Evolutionary conservation across 2,113 vertebrate species (phyloP).

Genomic region (Bos indicus): DNA sequence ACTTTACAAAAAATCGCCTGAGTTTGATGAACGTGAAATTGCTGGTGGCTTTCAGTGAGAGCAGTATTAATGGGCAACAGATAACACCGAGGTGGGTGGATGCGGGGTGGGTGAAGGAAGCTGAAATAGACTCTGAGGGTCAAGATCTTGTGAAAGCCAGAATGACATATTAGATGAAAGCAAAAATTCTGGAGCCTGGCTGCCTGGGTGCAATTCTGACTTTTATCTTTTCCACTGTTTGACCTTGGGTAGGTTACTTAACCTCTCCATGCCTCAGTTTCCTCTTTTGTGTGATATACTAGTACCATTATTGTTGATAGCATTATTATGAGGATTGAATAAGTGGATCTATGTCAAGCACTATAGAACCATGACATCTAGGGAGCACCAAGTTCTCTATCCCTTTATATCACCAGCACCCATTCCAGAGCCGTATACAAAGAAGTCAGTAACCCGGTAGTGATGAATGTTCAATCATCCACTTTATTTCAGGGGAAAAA

Average conservation of each 20-base stretch:
- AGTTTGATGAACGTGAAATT: not conserved
- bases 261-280: not conserved
- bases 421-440: not conserved
- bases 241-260: not conserved
- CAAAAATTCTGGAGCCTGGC: not conserved
- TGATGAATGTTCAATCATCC: not conserved
- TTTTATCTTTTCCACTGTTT: not conserved
- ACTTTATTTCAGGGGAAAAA: not conserved
- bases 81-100: not conserved
- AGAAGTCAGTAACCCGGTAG: too few species aligned
- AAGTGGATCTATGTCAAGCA: not conserved
- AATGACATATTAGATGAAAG: not conserved
- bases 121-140: not conserved
- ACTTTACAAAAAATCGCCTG: not conserved
- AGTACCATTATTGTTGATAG: not conserved
- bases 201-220: not conserved
- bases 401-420: not conserved
- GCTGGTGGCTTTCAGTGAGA: not conserved
- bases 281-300: not conserved
- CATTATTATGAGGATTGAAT: not conserved
- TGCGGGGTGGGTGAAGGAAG: accelerated
- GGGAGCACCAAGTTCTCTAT: not conserved
- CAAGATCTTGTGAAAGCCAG: not conserved
- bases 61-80: not conserved
- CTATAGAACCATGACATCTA: not conserved